Evolutionary conservation across 2,888 invertebrate genomes (phyloP).

Genomic region (Adelphocoris suturalis): DNA sequence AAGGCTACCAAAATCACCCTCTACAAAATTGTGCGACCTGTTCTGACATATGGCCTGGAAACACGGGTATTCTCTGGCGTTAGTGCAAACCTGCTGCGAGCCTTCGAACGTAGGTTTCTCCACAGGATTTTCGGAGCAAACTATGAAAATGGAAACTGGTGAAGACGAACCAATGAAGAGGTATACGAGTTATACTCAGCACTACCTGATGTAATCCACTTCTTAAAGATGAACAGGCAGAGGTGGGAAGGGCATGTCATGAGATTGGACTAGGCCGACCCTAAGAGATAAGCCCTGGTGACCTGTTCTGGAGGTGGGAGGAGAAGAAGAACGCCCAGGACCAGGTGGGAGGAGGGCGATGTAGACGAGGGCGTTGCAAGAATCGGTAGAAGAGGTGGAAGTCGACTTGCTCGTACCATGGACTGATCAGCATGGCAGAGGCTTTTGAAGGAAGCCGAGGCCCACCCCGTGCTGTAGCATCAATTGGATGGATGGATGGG

Average conservation of each 20-base stretch:
- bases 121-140: no score
- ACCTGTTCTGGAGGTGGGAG: neutral
- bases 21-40: no score
- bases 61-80: no score
- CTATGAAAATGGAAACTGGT: no score
- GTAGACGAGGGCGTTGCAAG: constrained; percentile 1
- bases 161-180: no score
- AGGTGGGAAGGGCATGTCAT: neutral
- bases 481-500: neutral
- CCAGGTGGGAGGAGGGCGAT: neutral
- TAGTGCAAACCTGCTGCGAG: no score
- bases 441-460: neutral
- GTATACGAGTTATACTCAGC: no score
- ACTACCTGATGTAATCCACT: no score
- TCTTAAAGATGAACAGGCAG: neutral
- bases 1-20: no score
- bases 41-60: no score
- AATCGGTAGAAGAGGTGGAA: neutral
- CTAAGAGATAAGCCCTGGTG: neutral
- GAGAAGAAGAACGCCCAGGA: neutral
- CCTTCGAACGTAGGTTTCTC: no score
- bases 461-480: neutral
- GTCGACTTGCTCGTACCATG: neutral
- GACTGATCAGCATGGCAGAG: neutral
- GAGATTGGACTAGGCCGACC: neutral